Base-by-base conservation (phyloP, 1,140 invertebrate species). In the Pygmarrhopalites habei region DNA sequence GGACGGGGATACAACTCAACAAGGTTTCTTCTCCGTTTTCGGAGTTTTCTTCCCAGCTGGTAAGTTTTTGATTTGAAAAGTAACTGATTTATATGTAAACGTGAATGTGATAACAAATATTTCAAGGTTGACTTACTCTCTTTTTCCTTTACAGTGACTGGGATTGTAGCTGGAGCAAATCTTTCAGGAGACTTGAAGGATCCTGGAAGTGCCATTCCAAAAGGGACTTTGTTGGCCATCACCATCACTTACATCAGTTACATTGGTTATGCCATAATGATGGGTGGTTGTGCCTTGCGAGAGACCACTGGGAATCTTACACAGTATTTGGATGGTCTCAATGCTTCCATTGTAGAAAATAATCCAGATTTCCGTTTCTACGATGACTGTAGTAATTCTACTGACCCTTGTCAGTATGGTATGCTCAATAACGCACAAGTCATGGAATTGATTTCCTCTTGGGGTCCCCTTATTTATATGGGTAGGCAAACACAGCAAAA, bases 381-480 rank as follows among this genome's bases (percentile, higher is more conserved):
- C 41, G 28, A 49, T n/a, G 23, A 68, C 7, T 62, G 67, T 47
- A 56, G n/a, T 2, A 32, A 59, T 30, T 19, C 17, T n/a, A 49
- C 46, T 32, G 28, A 56, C 12, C 56, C 56, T 7, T 80, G 78
- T 66, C 43, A 72, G 55, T 79, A 75, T 68, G 79, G 79, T 29
- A 67, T 80, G 2, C 68, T 76, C 12, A 77, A 79, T 70, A 77
- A 77, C 65, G 76, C 73, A 53, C 77, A 78, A 73, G 77, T 78
- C 12, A 83, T 86, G 78, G 80, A 83, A 68, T 73, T 83, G 68
- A 74, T 80, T 14, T 81, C 82, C n/a, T 77, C 75, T 1, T 83
- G 78, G 74, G 80, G 82, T 14, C 82, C 82, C 1, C 72, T 86
- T 1, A 82, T 85, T 55, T 82, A 81, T 32, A 68, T 68, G 66